Percentiles rank a stretch among this genome's conserved stretches.
phyloP scores from a whole-genome alignment of 2,113 vertebrate species.

The Piaya cayana region DNA sequence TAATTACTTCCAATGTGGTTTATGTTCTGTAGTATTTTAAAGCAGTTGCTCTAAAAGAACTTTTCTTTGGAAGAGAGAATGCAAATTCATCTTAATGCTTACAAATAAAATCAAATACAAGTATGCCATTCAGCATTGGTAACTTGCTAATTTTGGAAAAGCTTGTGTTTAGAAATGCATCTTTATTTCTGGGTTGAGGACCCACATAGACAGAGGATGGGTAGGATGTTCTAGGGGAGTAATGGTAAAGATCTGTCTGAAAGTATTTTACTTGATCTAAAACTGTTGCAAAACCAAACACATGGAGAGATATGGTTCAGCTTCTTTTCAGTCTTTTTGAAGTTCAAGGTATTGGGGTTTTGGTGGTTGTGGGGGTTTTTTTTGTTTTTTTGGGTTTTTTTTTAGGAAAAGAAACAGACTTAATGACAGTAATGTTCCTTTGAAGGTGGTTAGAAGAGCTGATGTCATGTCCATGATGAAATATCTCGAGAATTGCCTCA shows the following conservation, averaged over 20 bases:
- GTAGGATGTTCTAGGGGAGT: not conserved
- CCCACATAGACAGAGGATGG: accelerated
- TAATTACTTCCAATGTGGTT: not conserved
- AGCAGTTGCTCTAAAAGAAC: not conserved
- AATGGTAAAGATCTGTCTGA: not conserved
- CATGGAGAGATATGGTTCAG: not conserved
- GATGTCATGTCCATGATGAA: slow-evolving; percentile 12
- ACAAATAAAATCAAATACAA: not conserved
- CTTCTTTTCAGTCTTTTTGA: slow-evolving; percentile 6
- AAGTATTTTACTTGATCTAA: not conserved
- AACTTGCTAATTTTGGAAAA: not conserved
- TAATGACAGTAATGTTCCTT: not conserved
- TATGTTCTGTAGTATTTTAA: not conserved
- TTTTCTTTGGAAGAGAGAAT: not conserved
- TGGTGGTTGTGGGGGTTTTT: too few species aligned
- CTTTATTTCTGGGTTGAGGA: accelerated
- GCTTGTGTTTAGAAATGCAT: not conserved
- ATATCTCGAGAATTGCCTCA: slow-evolving; percentile 19
- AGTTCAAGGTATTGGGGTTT: not conserved
- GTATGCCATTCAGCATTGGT: not conserved
- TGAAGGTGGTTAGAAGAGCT: not conserved
- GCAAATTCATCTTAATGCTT: not conserved
- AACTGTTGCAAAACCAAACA: not conserved
- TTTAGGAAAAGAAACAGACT: not conserved
- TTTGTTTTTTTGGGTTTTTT: too few species aligned